A percentile compares a stretch with the other conserved stretches of the same genome.
phyloP scores from a whole-genome alignment of 2,888 invertebrate species.

The Tinea pellionella region DNA sequence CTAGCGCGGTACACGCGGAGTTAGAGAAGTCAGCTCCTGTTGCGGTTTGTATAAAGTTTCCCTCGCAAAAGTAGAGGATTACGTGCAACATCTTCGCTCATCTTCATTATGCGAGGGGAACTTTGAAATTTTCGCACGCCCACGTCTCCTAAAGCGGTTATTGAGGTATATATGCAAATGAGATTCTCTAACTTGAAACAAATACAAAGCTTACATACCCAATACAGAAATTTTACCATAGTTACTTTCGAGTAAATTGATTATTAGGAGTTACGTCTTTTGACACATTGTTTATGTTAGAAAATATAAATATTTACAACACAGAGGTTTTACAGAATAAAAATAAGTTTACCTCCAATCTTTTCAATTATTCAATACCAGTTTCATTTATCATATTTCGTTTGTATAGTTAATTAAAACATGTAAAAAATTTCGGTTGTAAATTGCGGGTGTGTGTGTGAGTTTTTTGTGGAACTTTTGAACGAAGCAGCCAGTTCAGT shows the following conservation, averaged over 20 bases:
- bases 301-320: too few relatives aligned
- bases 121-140: slow-evolving; percentile 27
- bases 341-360: not conserved
- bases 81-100: slow-evolving; percentile 44
- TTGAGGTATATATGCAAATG: slow-evolving; percentile 57
- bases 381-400: not conserved
- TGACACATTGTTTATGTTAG: not conserved
- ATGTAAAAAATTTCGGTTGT: slow-evolving; percentile 55
- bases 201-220: slow-evolving; percentile 28
- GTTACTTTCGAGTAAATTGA: not conserved
- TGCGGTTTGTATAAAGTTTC: slow-evolving; percentile 50
- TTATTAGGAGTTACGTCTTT: not conserved
- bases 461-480: slow-evolving; percentile 55
- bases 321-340: too few relatives aligned
- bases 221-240: slow-evolving; percentile 7
- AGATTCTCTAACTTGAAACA: slow-evolving; percentile 48
- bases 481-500: slow-evolving; percentile 61
- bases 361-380: not conserved
- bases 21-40: slow-evolving; percentile 23
- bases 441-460: slow-evolving; percentile 45
- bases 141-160: not conserved
- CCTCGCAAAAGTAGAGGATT: slow-evolving; percentile 43
- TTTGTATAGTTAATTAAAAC: slow-evolving; percentile 30
- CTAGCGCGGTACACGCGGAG: slow-evolving; percentile 18
- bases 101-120: slow-evolving; percentile 59